Conservation (phyloP, 2,888 invertebrate species). For the Lasioglossum villosulum region DNA sequence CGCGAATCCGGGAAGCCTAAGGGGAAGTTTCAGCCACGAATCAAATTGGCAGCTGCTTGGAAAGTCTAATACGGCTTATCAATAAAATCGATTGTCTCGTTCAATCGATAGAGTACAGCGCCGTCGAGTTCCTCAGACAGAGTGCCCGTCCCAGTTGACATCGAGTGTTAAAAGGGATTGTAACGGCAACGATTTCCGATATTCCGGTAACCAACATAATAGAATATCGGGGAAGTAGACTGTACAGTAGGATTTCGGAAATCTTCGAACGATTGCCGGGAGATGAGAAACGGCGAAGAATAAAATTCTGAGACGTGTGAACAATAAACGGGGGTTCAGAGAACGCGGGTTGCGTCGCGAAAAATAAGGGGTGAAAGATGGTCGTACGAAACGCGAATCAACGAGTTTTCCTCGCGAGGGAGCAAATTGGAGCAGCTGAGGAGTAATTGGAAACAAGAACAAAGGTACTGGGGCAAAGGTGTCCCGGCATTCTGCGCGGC, state of each 20-base stretch:
- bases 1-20: neutral
- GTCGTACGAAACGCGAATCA: neutral
- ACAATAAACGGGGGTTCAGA: neutral
- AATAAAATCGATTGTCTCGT: conserved; percentile 23
- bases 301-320: neutral
- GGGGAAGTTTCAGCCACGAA: conserved; percentile 3
- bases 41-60: conserved; percentile 18
- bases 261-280: neutral
- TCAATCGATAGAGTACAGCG: too few species aligned
- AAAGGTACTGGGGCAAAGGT: conserved; percentile 67
- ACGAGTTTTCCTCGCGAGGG: neutral
- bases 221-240: neutral
- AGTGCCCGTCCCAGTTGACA: neutral
- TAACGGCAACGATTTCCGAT: neutral
- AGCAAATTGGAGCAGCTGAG: neutral
- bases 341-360: neutral
- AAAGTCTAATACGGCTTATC: conserved; percentile 19
- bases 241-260: neutral
- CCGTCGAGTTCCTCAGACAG: neutral
- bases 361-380: neutral
- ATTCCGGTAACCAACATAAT: neutral
- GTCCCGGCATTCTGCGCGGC: conserved; percentile 67
- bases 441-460: neutral
- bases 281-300: neutral
- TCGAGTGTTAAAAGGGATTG: neutral